Conservation (phyloP, 2,797 vertebrate genomes). For the Diplodus sargus region DNA sequence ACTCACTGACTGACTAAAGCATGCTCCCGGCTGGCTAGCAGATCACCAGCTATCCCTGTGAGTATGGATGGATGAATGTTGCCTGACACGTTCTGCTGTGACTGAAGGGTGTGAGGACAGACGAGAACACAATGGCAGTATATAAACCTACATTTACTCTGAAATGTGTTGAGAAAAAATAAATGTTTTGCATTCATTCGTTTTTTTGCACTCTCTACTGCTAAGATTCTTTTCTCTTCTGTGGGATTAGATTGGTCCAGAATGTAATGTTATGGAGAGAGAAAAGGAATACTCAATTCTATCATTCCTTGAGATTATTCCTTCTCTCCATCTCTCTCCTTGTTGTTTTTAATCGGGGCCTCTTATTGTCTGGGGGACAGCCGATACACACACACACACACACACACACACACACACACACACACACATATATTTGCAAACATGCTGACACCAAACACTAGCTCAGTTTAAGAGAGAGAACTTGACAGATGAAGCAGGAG, state of each 20-base stretch:
- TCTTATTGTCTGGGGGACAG: conserved; percentile 66
- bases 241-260: background rate
- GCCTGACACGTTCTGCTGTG: background rate
- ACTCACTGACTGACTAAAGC: background rate
- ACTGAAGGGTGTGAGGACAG: too few species aligned
- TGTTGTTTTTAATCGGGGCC: conserved; percentile 55
- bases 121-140: background rate
- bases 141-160: too few species aligned
- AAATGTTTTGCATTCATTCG: background rate
- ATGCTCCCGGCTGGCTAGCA: background rate
- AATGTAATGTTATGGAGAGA: background rate
- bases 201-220: too few species aligned
- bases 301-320: conserved; percentile 7
- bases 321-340: background rate
- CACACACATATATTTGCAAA: conserved; percentile 33
- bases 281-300: background rate
- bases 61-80: background rate
- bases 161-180: background rate
- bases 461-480: conserved; percentile 48
- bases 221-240: background rate
- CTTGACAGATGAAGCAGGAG: conserved; percentile 53
- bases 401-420: conserved; percentile 25
- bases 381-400: conserved; percentile 26
- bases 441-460: conserved; percentile 61
- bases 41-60: background rate